These are phyloP conservation scores for Paradisaea rubra DNA, from an alignment of 2,113 vertebrate species.

Conservation along the genomic window DNA sequence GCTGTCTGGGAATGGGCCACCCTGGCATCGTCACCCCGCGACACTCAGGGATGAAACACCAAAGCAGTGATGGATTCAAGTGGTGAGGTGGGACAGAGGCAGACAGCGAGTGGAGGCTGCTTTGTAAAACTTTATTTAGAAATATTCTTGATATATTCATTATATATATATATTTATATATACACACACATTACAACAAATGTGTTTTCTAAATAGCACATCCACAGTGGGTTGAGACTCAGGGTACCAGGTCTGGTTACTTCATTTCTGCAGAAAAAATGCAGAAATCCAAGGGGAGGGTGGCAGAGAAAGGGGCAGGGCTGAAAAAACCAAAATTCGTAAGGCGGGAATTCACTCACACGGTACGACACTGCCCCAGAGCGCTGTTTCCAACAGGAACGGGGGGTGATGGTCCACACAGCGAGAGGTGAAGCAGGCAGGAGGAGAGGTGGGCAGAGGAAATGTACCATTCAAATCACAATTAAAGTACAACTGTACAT, in stretches of 20 bases:
- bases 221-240: conserved; percentile 71
- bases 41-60: fast-evolving
- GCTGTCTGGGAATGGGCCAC: background rate
- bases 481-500: conserved; percentile 62
- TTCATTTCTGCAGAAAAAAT: conserved; percentile 77
- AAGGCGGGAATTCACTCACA: conserved; percentile 60
- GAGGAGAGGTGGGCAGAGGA: conserved; percentile 48
- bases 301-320: background rate
- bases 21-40: fast-evolving
- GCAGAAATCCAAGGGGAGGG: conserved; percentile 68
- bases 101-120: conserved; percentile 27
- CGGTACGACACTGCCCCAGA: conserved; percentile 70
- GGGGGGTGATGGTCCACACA: conserved; percentile 38
- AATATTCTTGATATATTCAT: conserved; percentile 85
- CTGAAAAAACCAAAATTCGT: background rate
- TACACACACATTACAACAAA: conserved; percentile 82
- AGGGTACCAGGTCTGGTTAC: conserved; percentile 80
- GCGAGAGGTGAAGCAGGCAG: conserved; percentile 52
- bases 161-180: conserved; percentile 76
- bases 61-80: fast-evolving
- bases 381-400: conserved; percentile 23
- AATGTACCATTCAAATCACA: conserved; percentile 78
- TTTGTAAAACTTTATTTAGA: conserved; percentile 85
- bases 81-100: background rate
- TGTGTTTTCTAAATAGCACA: conserved; percentile 76